Evolutionary conservation across 2,888 invertebrate genomes (phyloP).

Genomic region (Blastobasis lacticolella): DNA sequence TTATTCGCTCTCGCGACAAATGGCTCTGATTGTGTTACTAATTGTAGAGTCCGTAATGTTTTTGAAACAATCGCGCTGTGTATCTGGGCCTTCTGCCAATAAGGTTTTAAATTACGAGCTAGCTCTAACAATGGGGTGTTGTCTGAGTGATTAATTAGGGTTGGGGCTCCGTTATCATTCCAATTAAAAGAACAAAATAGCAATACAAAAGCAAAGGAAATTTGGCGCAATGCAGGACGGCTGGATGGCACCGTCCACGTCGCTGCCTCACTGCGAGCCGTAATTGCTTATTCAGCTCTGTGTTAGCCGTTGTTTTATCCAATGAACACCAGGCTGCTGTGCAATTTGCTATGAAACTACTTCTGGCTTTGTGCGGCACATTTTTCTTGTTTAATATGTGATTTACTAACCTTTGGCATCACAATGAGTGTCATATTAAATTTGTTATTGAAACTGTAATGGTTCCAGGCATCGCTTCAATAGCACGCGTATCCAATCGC

Average conservation of each 20-base stretch:
- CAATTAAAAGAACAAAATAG: constrained; percentile 49
- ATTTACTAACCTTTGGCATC: no score
- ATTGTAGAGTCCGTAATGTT: constrained; percentile 13
- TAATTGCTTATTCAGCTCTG: constrained; percentile 44
- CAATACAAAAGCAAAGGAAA: constrained; percentile 50
- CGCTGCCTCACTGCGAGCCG: constrained; percentile 53
- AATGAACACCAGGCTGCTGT: no score
- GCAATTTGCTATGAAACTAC: no score
- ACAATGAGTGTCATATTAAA: no score
- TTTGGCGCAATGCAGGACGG: constrained; percentile 70
- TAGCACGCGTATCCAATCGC: no score
- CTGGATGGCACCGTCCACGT: constrained; percentile 48
- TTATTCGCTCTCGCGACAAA: background rate
- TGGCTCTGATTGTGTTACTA: background rate
- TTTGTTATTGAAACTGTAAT: no score
- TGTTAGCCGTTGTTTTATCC: constrained; percentile 21
- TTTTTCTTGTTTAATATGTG: no score
- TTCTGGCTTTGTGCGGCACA: no score
- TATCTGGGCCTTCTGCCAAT: no score
- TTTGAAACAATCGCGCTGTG: constrained; percentile 20
- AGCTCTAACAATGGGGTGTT: constrained; percentile 8
- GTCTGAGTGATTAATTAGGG: constrained; percentile 20
- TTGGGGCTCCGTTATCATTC: constrained; percentile 29
- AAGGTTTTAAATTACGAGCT: no score
- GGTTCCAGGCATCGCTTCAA: no score